Conservation (phyloP, 92 coral and sea anemone species). For the Epizoanthus ramosus region DNA sequence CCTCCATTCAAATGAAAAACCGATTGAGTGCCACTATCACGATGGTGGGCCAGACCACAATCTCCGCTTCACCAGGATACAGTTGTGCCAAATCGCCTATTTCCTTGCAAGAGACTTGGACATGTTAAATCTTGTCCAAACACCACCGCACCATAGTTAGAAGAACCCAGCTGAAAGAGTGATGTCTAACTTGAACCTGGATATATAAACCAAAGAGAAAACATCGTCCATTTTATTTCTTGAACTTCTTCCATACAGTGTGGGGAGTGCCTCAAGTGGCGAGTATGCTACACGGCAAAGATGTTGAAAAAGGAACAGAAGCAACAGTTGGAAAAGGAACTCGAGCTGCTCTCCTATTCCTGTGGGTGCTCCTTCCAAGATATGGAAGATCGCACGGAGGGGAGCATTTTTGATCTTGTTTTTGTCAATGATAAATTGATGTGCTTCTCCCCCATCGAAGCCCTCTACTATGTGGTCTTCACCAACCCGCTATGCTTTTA, state of each 20-base stretch:
- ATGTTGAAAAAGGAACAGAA: conserved; percentile 11
- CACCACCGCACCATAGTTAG: conserved; percentile 57
- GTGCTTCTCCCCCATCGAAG: conserved; percentile 15
- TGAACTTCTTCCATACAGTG: conserved; percentile 29
- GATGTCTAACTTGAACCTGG: conserved; percentile 64
- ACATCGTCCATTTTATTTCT: neutral
- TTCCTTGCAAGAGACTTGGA: conserved; percentile 40
- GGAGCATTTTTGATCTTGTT: conserved; percentile 12
- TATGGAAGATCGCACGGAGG: conserved; percentile 29
- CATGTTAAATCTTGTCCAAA: conserved; percentile 41
- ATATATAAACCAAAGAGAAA: too few relatives aligned
- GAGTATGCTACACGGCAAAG: conserved; percentile 44
- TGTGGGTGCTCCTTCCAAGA: conserved; percentile 50
- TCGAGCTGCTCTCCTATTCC: conserved; percentile 41
- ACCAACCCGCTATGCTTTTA: conserved; percentile 22
- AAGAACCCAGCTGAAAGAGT: conserved; percentile 65
- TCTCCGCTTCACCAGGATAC: conserved; percentile 38
- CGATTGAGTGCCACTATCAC: conserved; percentile 43
- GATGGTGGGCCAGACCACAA: conserved; percentile 52
- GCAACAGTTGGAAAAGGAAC: conserved; percentile 40
- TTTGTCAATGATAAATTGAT: conserved; percentile 30
- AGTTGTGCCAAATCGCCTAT: conserved; percentile 44
- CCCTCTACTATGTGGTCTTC: conserved; percentile 30
- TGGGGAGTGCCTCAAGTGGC: conserved; percentile 53
- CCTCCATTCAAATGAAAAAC: neutral